phyloP scores from a whole-genome alignment of 2,797 vertebrate species.

The Cossypha caffra region DNA sequence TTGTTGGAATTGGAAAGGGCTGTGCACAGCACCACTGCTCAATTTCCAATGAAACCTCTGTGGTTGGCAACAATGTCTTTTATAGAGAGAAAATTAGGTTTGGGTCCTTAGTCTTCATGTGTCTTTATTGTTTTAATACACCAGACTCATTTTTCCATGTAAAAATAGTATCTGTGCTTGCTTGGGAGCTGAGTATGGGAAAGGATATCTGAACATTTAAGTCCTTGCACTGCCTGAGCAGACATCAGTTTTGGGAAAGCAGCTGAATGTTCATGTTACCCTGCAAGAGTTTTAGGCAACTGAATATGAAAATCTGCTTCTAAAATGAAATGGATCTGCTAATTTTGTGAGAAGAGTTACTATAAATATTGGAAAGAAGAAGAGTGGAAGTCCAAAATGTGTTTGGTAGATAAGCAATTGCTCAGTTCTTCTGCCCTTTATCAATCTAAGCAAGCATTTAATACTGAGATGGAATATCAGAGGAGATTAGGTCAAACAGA shows the following conservation, averaged over 20 bases:
- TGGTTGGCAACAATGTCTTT: background rate
- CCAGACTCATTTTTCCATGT: background rate
- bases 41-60: background rate
- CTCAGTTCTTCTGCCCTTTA: slow-evolving; percentile 7
- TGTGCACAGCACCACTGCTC: background rate
- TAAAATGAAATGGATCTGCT: slow-evolving; percentile 15
- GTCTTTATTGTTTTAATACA: background rate
- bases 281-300: slow-evolving; percentile 17
- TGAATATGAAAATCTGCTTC: slow-evolving; percentile 14
- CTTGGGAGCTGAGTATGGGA: background rate
- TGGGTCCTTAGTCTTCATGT: background rate
- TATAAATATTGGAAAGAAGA: slow-evolving; percentile 16
- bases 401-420: background rate
- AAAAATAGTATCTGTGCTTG: background rate
- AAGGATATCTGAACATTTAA: background rate
- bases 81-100: background rate
- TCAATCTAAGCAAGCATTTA: slow-evolving; percentile 23
- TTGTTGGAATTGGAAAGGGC: background rate
- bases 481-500: background rate
- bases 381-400: background rate
- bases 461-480: background rate
- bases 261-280: background rate
- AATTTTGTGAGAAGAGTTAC: slow-evolving; percentile 28
- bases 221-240: background rate
- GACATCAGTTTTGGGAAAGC: background rate